Base-by-base conservation (phyloP, 2,888 invertebrate genomes). In the Sturmia bella region DNA sequence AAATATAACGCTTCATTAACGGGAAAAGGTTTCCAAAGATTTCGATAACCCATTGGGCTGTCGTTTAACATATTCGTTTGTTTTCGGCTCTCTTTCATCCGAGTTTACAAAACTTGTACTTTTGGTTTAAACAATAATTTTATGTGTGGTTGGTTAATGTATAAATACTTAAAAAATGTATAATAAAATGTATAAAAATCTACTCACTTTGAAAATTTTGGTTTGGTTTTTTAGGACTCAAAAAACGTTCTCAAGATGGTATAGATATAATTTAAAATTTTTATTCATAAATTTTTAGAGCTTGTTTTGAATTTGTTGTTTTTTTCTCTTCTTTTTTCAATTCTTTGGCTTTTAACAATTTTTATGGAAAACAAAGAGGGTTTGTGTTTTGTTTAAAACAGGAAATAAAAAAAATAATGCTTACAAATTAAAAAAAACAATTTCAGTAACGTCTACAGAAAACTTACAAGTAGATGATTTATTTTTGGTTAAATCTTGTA, bases 161-260 rank as follows among this genome's bases (percentile, higher is more conserved):
- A 32, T 3, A 32, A 32, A 32, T 32, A 32, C 4, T 32, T 32
- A 32, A 32, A 27, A n/a, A n/a, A n/a, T n/a, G n/a, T n/a, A n/a
- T n/a, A n/a, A n/a, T n/a, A n/a, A n/a, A 32, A 32, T 32, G 32
- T 32, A 7, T 32, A 32, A 32, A 32, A 32, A 32, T 32, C 19
- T 48, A 19, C 19, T 48, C 9, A 9, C 15, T 17, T 32, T 32
- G 32, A 39, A 19, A 17, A 45, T 70, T 63, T 57, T 61, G 21
- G 48, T n/a, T 56, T 19, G 13, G 19, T 74, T 61, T 54, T 41
- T 21, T 52, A 72, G 68, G 66, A 73, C 32, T 32, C 7, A 32
- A 79, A 79, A 79, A 79, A 79, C 78, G 66, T 45, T 73, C 59
- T 52, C 17, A 68, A 52, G 64, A 54, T 77, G 43, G 50, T 72